Conservation (phyloP, 2,797 vertebrate species). For the Bovichtus variegatus region DNA sequence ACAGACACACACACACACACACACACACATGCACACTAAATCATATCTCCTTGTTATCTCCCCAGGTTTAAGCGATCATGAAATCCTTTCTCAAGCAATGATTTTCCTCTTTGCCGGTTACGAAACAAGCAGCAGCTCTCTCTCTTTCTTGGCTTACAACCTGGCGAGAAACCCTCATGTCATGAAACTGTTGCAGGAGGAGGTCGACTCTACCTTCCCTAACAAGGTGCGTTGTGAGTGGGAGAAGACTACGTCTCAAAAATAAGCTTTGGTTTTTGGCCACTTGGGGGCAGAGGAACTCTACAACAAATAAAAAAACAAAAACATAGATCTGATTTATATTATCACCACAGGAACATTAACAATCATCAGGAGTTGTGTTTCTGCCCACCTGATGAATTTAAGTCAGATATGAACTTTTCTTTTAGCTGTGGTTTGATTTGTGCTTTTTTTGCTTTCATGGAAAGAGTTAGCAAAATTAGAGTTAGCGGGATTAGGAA, state of each 20-base stretch:
- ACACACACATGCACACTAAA: slow-evolving; percentile 23
- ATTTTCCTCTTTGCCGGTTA: slow-evolving; percentile 88
- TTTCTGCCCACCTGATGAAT: too few species aligned
- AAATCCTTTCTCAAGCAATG: slow-evolving; percentile 89
- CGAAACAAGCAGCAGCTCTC: slow-evolving; percentile 85
- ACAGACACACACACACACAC: too few species aligned
- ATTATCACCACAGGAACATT: neutral
- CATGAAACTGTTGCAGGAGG: slow-evolving; percentile 85
- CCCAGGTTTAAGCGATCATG: slow-evolving; percentile 88
- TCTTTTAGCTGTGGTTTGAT: neutral
- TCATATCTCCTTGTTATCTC: neutral
- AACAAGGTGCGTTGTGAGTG: slow-evolving; percentile 76
- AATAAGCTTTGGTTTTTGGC: neutral
- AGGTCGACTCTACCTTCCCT: slow-evolving; percentile 84
- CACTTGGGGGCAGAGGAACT: neutral
- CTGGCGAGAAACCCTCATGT: slow-evolving; percentile 83
- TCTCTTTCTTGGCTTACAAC: slow-evolving; percentile 83
- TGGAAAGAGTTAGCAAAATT: too few species aligned
- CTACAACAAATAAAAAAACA: neutral
- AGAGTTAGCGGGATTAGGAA: too few species aligned
- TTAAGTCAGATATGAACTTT: neutral
- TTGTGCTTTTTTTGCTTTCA: neutral
- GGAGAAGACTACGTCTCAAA: neutral
- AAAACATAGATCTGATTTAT: neutral
- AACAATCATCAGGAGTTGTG: neutral